These are phyloP conservation scores for Aporophyla lueneburgensis DNA, from an alignment of 2,888 invertebrate genomes.

Conservation along the genomic window DNA sequence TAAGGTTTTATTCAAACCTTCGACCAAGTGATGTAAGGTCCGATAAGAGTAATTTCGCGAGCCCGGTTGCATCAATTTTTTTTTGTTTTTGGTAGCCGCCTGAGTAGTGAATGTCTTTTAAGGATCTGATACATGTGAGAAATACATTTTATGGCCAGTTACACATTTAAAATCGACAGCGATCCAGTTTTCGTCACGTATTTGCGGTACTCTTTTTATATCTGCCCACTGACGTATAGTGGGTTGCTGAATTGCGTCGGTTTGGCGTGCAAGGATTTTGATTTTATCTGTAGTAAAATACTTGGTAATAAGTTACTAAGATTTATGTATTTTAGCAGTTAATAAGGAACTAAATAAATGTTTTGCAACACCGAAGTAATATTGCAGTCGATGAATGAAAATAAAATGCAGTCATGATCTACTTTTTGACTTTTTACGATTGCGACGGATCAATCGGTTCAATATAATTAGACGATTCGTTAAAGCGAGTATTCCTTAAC, in stretches of 20 bases:
- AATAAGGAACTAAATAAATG: slow-evolving; percentile 37
- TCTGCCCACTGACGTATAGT: slow-evolving; percentile 64
- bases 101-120: slow-evolving; percentile 71
- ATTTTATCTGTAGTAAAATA: slow-evolving; percentile 62
- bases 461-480: slow-evolving; percentile 42
- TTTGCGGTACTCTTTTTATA: slow-evolving; percentile 65
- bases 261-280: slow-evolving; percentile 54
- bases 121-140: slow-evolving; percentile 78
- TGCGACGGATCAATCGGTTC: slow-evolving; percentile 20
- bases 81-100: slow-evolving; percentile 74
- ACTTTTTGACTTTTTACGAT: slow-evolving; percentile 17
- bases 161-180: slow-evolving; percentile 76
- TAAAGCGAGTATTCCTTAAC: slow-evolving; percentile 30
- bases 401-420: background rate
- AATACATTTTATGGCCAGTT: slow-evolving; percentile 76
- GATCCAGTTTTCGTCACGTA: slow-evolving; percentile 73
- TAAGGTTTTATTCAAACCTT: slow-evolving; percentile 73
- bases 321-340: slow-evolving; percentile 50
- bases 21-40: slow-evolving; percentile 73
- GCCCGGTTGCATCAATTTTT: slow-evolving; percentile 71
- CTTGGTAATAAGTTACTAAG: slow-evolving; percentile 50
- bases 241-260: slow-evolving; percentile 64
- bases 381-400: slow-evolving; percentile 15
- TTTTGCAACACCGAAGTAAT: slow-evolving; percentile 5
- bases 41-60: slow-evolving; percentile 79